These are phyloP conservation scores for Ganaspis sp. DNA, from an alignment of 1,140 invertebrate species.

Conservation along the genomic window DNA sequence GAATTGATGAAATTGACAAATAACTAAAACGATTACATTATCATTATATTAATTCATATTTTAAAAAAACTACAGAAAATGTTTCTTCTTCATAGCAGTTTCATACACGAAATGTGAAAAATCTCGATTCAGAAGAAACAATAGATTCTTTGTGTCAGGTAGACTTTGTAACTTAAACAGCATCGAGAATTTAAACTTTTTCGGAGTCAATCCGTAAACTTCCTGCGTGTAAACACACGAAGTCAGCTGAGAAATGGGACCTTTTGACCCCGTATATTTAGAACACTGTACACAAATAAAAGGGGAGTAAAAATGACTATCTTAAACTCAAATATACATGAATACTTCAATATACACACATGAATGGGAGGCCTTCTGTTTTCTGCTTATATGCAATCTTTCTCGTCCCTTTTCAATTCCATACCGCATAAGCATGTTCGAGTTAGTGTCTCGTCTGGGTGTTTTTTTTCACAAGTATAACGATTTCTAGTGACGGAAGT, in stretches of 20 bases:
- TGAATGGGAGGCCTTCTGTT: not conserved
- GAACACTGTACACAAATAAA: conserved; percentile 13
- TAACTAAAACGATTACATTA: too few relatives aligned
- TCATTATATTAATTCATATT: too few relatives aligned
- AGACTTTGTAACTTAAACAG: not conserved
- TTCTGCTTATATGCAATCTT: not conserved
- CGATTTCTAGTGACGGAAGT: conserved; percentile 29
- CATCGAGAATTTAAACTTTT: not conserved
- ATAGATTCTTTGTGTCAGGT: not conserved
- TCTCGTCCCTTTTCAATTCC: conserved; percentile 6
- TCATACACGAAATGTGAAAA: too few relatives aligned
- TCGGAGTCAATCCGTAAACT: conserved; percentile 3
- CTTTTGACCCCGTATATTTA: conserved; percentile 25
- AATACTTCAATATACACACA: not conserved
- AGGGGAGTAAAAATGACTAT: conserved; percentile 7
- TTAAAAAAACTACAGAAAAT: too few relatives aligned
- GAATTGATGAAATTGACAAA: too few relatives aligned
- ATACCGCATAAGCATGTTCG: not conserved
- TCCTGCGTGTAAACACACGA: conserved; percentile 19
- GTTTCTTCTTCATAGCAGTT: too few relatives aligned
- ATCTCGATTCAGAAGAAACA: too few relatives aligned
- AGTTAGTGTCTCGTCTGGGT: not conserved
- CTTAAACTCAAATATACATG: conserved; percentile 6
- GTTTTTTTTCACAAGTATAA: not conserved
- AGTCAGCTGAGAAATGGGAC: conserved; percentile 20